These are phyloP conservation scores for Phyllostomus discolor DNA, from an alignment of 2,113 vertebrate genomes.

Conservation along the genomic window DNA sequence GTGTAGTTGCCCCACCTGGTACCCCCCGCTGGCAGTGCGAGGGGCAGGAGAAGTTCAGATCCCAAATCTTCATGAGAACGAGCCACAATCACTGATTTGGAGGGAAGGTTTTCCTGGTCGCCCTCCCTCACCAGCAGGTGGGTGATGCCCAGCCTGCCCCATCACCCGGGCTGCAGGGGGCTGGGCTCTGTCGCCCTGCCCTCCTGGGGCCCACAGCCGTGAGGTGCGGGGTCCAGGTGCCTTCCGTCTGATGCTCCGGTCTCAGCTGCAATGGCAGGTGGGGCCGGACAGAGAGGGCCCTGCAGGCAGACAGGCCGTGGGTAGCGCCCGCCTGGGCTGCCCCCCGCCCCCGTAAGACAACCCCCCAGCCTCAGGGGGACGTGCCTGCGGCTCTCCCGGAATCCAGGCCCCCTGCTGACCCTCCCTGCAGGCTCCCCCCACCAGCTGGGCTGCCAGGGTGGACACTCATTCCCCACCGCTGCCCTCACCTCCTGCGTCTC, in stretches of 20 bases:
- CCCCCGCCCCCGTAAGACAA: not conserved
- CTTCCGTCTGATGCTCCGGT: not conserved
- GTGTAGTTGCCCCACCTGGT: fast-evolving
- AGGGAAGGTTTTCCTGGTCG: fast-evolving
- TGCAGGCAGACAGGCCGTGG: fast-evolving
- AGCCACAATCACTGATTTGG: fast-evolving
- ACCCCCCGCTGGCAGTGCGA: fast-evolving
- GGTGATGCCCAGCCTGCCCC: not conserved
- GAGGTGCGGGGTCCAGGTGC: not conserved
- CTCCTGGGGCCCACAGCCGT: not conserved
- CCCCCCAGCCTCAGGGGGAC: not conserved
- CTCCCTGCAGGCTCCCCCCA: fast-evolving
- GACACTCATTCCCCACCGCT: fast-evolving
- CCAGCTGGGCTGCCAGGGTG: not conserved
- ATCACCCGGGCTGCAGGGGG: not conserved
- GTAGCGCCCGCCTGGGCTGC: fast-evolving
- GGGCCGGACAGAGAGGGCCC: not conserved
- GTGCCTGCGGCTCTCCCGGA: fast-evolving
- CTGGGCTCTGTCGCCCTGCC: not conserved
- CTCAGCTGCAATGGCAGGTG: not conserved
- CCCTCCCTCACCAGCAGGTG: not conserved
- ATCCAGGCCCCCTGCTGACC: not conserved
- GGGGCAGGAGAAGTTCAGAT: no score
- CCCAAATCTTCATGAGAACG: not conserved
- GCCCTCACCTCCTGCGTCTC: not conserved